These are phyloP conservation scores for Isurus oxyrinchus DNA, from an alignment of 2,113 vertebrate genomes.

Conservation along the genomic window DNA sequence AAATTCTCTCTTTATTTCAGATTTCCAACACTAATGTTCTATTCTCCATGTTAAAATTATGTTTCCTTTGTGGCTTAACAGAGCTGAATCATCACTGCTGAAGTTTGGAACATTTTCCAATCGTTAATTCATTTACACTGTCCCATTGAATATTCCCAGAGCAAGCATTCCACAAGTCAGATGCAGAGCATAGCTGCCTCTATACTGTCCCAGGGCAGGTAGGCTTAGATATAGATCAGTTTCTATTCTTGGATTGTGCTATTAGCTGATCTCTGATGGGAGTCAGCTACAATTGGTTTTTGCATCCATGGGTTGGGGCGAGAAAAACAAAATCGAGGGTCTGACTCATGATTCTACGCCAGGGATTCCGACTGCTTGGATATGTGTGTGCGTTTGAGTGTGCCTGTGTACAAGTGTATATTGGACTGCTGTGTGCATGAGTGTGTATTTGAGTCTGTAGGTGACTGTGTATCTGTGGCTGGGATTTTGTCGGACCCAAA, in stretches of 20 bases:
- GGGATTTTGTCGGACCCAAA: too few species aligned
- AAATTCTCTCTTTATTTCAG: background rate
- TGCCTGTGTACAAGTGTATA: background rate
- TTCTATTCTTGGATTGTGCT: background rate
- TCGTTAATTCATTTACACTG: background rate
- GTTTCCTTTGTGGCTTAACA: background rate
- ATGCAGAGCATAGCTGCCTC: background rate
- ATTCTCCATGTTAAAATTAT: background rate
- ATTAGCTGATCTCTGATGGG: background rate
- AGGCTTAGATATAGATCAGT: background rate
- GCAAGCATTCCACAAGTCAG: background rate
- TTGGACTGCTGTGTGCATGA: background rate
- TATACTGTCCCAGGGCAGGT: background rate
- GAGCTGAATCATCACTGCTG: background rate
- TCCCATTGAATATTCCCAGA: background rate
- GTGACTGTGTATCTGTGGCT: background rate
- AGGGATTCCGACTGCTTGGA: too few species aligned
- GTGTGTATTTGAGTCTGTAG: background rate
- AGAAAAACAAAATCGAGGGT: too few species aligned
- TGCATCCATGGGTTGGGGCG: background rate
- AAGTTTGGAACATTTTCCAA: background rate
- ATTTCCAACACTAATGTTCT: background rate
- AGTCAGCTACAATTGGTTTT: background rate
- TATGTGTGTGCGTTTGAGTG: background rate
- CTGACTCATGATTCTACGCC: too few species aligned